Evolutionary conservation across 2,797 vertebrate species (phyloP).

Genomic region (Margarornis squamiger): DNA sequence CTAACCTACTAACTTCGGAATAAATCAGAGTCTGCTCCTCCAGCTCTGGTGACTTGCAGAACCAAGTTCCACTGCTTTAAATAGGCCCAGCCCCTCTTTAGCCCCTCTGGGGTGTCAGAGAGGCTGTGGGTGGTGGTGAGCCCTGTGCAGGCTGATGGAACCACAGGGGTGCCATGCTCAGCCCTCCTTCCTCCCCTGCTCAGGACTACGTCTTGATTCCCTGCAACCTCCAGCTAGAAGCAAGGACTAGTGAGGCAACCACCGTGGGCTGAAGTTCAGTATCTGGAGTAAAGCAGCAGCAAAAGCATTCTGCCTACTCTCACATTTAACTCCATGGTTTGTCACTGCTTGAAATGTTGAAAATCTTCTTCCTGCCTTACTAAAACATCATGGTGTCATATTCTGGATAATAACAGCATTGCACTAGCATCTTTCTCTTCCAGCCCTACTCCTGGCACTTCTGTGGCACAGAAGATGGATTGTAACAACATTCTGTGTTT

Average conservation of each 20-base stretch:
- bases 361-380: background rate
- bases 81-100: accelerated
- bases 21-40: background rate
- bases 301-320: background rate
- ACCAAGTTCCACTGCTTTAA: background rate
- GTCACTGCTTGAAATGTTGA: background rate
- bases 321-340: accelerated
- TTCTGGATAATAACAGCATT: background rate
- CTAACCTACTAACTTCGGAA: background rate
- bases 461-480: background rate
- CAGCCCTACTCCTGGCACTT: background rate
- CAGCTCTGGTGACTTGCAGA: background rate
- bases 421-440: background rate
- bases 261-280: background rate
- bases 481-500: background rate
- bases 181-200: background rate
- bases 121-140: accelerated
- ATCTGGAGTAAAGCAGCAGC: background rate
- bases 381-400: background rate
- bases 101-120: background rate
- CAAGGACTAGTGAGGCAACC: accelerated
- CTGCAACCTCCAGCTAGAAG: constrained; percentile 17
- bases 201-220: constrained; percentile 42
- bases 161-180: background rate
- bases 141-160: background rate